Conservation (phyloP, 2,888 invertebrate species). For the Drosophila macrospina region DNA sequence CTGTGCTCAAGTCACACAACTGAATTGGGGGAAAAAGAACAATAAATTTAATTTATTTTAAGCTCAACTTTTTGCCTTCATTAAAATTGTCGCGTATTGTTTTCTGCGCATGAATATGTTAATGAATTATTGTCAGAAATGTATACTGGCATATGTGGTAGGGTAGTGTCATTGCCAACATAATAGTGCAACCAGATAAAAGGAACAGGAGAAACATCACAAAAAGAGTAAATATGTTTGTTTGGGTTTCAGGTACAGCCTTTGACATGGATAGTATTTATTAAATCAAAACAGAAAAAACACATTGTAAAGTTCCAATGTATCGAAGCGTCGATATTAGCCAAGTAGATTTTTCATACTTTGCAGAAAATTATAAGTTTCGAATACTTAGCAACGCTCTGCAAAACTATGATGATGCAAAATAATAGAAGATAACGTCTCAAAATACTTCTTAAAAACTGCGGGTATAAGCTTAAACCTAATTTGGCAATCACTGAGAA, state of each 20-base stretch:
- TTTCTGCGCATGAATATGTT: constrained; percentile 72
- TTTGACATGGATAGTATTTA: neutral
- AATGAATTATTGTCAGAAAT: constrained; percentile 60
- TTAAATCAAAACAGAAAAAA: neutral
- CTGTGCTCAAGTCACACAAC: constrained; percentile 35
- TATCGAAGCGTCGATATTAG: neutral
- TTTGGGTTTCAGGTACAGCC: neutral
- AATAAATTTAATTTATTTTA: constrained; percentile 70
- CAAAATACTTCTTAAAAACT: too few relatives aligned
- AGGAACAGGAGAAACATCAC: neutral
- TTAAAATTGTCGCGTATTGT: constrained; percentile 78
- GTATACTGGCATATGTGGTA: neutral
- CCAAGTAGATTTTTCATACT: too few relatives aligned
- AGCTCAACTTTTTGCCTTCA: constrained; percentile 59
- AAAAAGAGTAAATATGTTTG: neutral
- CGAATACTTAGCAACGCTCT: too few relatives aligned
- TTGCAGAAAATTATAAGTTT: too few relatives aligned
- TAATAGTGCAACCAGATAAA: neutral
- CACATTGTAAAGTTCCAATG: neutral
- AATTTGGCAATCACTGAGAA: too few relatives aligned
- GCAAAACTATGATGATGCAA: too few relatives aligned
- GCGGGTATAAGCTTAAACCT: too few relatives aligned
- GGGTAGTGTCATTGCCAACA: neutral
- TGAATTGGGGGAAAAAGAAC: constrained; percentile 47
- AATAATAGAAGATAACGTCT: too few relatives aligned